A percentile compares a stretch with the other conserved stretches of the same genome.
phyloP scores from a whole-genome alignment of 2,888 invertebrate species.

The Metalampra italica region DNA sequence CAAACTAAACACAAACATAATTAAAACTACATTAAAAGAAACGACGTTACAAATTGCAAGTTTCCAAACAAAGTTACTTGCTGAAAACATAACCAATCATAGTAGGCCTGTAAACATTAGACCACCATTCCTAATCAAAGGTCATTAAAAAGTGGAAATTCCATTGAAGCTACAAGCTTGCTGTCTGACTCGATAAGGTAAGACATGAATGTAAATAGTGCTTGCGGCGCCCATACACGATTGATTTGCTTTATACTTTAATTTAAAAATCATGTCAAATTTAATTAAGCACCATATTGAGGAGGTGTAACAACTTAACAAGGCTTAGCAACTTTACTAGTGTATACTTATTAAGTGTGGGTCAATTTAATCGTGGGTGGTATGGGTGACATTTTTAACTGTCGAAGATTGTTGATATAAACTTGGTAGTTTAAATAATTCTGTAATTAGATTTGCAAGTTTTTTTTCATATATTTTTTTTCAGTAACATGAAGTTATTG shows the following conservation, averaged over 20 bases:
- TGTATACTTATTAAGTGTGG: slow-evolving; percentile 23
- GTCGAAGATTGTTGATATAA: no score
- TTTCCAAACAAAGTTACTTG: slow-evolving; percentile 5
- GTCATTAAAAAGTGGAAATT: slow-evolving; percentile 2
- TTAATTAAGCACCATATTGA: slow-evolving; percentile 29
- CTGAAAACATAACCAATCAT: not conserved
- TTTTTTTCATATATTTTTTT: no score
- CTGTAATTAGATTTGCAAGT: no score
- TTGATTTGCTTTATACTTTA: slow-evolving; percentile 30
- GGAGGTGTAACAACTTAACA: slow-evolving; percentile 17
- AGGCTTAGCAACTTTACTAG: slow-evolving; percentile 22
- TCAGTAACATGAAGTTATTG: no score
- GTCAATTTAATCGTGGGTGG: slow-evolving; percentile 31
- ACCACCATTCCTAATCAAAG: not conserved
- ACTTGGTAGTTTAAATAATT: no score
- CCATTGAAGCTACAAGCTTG: slow-evolving; percentile 5
- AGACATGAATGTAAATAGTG: slow-evolving; percentile 24
- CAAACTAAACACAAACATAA: not conserved
- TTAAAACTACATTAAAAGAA: not conserved
- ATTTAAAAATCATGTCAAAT: slow-evolving; percentile 35
- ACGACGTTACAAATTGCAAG: not conserved
- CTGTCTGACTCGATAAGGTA: slow-evolving; percentile 21
- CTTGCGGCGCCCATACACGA: slow-evolving; percentile 26
- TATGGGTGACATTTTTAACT: slow-evolving; percentile 13
- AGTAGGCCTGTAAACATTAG: not conserved